These are phyloP conservation scores for human (Homo sapiens) DNA, from an alignment of 2,113 vertebrate genomes.

Conservation along the genomic window DNA sequence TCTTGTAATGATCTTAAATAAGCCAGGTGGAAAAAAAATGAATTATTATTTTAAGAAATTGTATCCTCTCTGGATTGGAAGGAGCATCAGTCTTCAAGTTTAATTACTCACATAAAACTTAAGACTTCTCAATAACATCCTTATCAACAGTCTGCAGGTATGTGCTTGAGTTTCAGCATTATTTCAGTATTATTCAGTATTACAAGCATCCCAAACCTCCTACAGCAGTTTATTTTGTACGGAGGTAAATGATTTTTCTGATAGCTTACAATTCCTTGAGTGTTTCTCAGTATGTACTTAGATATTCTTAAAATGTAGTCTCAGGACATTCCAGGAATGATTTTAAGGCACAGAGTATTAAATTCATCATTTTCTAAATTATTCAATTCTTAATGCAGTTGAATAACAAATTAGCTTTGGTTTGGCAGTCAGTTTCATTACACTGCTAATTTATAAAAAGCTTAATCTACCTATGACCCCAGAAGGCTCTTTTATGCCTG, in stretches of 20 bases:
- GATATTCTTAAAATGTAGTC: background rate
- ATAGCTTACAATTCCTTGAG: background rate
- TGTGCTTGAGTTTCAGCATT: background rate
- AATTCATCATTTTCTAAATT: conserved; percentile 40
- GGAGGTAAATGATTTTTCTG: background rate
- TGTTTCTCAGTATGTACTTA: background rate
- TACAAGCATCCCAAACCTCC: background rate
- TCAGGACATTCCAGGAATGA: conserved; percentile 26
- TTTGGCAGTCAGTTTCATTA: background rate
- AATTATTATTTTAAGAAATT: background rate
- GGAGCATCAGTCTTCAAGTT: background rate
- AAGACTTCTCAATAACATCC: background rate
- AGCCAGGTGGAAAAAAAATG: background rate
- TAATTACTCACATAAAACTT: background rate
- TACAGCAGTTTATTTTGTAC: background rate
- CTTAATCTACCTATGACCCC: background rate
- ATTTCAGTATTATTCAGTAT: background rate
- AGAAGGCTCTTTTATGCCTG: background rate
- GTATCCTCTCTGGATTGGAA: background rate
- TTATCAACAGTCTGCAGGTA: background rate
- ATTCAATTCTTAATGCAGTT: conserved; percentile 20
- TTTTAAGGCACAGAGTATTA: conserved; percentile 36
- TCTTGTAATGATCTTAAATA: background rate
- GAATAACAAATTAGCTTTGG: background rate
- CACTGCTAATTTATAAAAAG: conserved; percentile 33